Percentiles rank a stretch among this genome's conserved stretches.
Conservation (phyloP, 2,888 invertebrate species). For the Corbicula japonica region DNA sequence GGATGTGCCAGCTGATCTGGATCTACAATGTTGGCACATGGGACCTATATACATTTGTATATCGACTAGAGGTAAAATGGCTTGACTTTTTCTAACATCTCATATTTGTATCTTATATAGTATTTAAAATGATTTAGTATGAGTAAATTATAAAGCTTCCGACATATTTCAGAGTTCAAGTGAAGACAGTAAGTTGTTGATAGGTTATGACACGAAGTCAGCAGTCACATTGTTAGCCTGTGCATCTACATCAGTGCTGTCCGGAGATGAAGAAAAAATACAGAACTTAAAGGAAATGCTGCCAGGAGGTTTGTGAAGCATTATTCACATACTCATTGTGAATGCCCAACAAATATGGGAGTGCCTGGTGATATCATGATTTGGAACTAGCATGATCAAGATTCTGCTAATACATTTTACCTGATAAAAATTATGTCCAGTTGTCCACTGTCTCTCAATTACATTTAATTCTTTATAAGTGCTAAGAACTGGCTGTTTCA, state of each 20-base stretch:
- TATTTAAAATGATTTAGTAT: no score
- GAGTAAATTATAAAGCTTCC: background rate
- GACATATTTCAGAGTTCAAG: slow-evolving; percentile 17
- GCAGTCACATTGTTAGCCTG: slow-evolving; percentile 25
- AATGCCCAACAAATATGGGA: background rate
- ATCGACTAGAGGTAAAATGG: no score
- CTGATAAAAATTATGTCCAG: no score
- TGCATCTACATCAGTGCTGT: slow-evolving; percentile 4
- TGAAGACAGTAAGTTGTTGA: slow-evolving; percentile 13
- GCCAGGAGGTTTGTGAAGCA: slow-evolving; percentile 13
- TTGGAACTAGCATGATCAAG: no score
- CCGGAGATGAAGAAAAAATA: background rate
- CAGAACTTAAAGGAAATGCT: slow-evolving; percentile 1
- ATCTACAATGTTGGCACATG: no score
- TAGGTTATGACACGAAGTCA: slow-evolving; percentile 8
- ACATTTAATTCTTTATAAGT: background rate
- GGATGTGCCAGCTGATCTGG: no score
- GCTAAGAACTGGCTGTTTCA: background rate
- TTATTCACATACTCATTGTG: background rate
- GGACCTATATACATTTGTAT: no score
- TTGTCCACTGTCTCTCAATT: background rate
- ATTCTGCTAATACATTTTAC: no score
- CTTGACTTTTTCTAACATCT: no score
- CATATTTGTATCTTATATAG: no score
- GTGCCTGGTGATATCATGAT: background rate